Base-by-base conservation (phyloP, 2,888 invertebrate genomes). In the Acanthosoma haemorrhoidale region DNA sequence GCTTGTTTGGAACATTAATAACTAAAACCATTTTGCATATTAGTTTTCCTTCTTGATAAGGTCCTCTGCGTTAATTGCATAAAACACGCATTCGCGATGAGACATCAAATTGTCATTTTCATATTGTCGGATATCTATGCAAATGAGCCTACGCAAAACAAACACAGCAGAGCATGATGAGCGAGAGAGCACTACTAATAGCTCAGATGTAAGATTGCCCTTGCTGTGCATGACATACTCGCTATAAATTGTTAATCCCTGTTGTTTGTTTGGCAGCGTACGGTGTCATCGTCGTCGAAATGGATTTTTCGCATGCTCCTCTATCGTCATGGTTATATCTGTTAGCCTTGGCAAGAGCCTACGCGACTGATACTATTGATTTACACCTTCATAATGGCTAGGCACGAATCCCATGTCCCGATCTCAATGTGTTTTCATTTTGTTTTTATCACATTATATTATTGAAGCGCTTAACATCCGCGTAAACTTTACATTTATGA, bases 401-500 rank as follows among this genome's bases (percentile, higher is more conserved):
- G 51, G 29, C 51, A 51, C 51, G 51, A 51, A 51, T 51, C 51
- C 51, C 51, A 51, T 51, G n/a, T n/a, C n/a, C n/a, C n/a, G n/a
- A n/a, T 51, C 29, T 25, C 29, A 51, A n/a, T 51, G 2, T 25
- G 43, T 43, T 25, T 13, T 8, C 25, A n/a, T 51, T 25, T 25
- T 51, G 29, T 51, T 25, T 2, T 51, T 25, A 25, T 51, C n/a
- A n/a, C n/a, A n/a, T n/a, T n/a, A n/a, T n/a, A n/a, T n/a, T n/a
- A n/a, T n/a, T n/a, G n/a, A n/a, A n/a, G n/a, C n/a, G n/a, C n/a
- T n/a, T n/a, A n/a, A n/a, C n/a, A n/a, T n/a, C n/a, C n/a, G n/a
- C n/a, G n/a, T n/a, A n/a, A n/a, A n/a, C n/a, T n/a, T n/a, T n/a
- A n/a, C n/a, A n/a, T n/a, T n/a, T n/a, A n/a, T n/a, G n/a, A n/a